A percentile compares a stretch with the other conserved stretches of the same genome.
Conservation (phyloP, 2,113 vertebrate species). For the Uropsilus gracilis region DNA sequence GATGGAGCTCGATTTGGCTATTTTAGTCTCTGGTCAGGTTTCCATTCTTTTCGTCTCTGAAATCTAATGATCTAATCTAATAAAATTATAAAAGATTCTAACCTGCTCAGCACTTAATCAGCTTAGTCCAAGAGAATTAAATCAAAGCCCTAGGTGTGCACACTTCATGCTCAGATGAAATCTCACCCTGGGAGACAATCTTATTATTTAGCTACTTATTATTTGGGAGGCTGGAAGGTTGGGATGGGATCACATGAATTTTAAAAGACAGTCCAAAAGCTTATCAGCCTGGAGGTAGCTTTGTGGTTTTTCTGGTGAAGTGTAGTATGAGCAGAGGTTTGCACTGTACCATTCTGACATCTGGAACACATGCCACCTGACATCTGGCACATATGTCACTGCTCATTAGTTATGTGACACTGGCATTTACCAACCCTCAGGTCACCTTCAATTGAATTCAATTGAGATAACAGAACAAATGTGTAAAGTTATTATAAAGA, state of each 20-base stretch:
- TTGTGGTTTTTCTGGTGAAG: neutral
- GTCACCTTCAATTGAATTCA: neutral
- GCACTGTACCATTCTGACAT: neutral
- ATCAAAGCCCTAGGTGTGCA: slow-evolving; percentile 81
- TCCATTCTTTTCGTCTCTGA: slow-evolving; percentile 82
- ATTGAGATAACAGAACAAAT: neutral
- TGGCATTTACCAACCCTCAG: neutral
- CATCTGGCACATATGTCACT: neutral
- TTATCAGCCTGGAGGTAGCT: neutral
- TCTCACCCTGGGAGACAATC: slow-evolving; percentile 79
- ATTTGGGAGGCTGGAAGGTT: slow-evolving; percentile 50
- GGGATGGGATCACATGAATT: slow-evolving; percentile 55
- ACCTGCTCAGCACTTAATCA: slow-evolving; percentile 84
- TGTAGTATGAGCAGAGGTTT: neutral
- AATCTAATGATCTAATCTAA: slow-evolving; percentile 83
- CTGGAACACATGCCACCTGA: neutral
- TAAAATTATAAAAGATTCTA: slow-evolving; percentile 84
- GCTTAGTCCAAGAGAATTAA: slow-evolving; percentile 84
- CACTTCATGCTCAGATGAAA: slow-evolving; percentile 76
- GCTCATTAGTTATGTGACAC: neutral
- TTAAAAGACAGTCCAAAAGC: slow-evolving; percentile 42
- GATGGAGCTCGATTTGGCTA: slow-evolving; percentile 26
- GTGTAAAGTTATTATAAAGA: neutral
- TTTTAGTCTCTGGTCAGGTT: slow-evolving; percentile 74
- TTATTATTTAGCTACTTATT: slow-evolving; percentile 81